Conservation (phyloP, 2,797 vertebrate genomes). For the Ispidina lecontei region DNA sequence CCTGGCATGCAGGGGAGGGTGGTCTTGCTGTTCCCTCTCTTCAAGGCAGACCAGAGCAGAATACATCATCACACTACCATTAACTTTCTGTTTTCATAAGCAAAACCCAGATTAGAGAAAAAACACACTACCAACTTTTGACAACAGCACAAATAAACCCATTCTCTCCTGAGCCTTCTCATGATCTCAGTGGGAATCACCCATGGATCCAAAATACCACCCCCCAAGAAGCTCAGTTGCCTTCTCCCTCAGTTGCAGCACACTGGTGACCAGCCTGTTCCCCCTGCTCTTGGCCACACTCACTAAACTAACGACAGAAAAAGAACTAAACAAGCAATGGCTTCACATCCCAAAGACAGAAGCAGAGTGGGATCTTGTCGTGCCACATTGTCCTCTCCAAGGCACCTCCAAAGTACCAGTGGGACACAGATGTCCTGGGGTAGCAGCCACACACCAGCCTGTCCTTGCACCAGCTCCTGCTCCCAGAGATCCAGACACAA, state of each 20-base stretch:
- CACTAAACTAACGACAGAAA: background rate
- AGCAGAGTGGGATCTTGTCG: background rate
- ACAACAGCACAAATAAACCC: background rate
- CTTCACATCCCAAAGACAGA: background rate
- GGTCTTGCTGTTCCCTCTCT: background rate
- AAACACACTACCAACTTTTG: background rate
- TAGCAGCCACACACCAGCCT: background rate
- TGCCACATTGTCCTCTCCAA: rapidly evolving
- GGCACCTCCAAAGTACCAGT: background rate
- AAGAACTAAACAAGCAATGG: background rate
- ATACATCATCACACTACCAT: background rate
- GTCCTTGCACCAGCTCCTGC: background rate
- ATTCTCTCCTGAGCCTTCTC: background rate
- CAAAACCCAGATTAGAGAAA: background rate
- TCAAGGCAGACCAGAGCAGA: background rate
- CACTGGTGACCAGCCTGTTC: background rate
- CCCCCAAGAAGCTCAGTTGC: background rate
- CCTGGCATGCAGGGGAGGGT: rapidly evolving
- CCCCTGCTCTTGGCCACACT: background rate
- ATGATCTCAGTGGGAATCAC: background rate
- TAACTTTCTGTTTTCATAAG: background rate
- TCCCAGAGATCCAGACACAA: background rate
- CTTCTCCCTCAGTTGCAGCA: background rate
- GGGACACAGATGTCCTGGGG: background rate
- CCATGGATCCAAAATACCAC: background rate